phyloP scores from a whole-genome alignment of 2,113 vertebrate species.

The Sciurus niger region DNA sequence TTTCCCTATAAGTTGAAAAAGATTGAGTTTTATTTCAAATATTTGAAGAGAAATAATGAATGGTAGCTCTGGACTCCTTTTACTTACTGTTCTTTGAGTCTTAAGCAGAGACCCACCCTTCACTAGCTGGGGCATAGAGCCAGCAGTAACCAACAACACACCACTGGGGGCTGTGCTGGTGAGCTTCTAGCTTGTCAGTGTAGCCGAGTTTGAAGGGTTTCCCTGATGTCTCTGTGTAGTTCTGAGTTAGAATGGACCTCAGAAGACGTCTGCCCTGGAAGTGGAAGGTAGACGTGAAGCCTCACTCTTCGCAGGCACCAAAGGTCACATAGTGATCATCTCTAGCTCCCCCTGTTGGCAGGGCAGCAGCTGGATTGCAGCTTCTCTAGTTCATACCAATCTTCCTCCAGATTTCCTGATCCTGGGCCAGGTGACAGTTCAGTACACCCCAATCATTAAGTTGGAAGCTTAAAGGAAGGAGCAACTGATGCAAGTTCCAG shows the following conservation, averaged over 20 bases:
- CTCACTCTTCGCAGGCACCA: rapidly evolving
- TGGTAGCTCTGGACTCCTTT: neutral
- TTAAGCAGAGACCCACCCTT: neutral
- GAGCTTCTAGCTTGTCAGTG: neutral
- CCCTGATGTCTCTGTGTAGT: neutral
- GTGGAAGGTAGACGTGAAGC: neutral
- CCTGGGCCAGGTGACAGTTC: neutral
- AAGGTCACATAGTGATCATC: rapidly evolving
- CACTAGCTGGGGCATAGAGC: neutral
- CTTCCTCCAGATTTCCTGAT: neutral
- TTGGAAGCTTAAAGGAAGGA: neutral
- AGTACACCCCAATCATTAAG: rapidly evolving
- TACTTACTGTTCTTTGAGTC: neutral
- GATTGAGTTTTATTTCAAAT: neutral
- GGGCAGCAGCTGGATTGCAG: no score
- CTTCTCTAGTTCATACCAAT: neutral
- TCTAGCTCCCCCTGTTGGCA: neutral
- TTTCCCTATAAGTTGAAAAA: neutral
- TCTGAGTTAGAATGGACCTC: neutral
- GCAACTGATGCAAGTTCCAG: neutral
- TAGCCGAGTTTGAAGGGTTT: neutral
- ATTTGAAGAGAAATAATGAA: neutral
- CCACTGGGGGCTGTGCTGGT: neutral
- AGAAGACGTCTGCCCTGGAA: neutral
- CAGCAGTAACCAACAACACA: neutral